Evolutionary conservation across 2,888 invertebrate genomes (phyloP).

Genomic region (Meiosimyza platycephala): DNA sequence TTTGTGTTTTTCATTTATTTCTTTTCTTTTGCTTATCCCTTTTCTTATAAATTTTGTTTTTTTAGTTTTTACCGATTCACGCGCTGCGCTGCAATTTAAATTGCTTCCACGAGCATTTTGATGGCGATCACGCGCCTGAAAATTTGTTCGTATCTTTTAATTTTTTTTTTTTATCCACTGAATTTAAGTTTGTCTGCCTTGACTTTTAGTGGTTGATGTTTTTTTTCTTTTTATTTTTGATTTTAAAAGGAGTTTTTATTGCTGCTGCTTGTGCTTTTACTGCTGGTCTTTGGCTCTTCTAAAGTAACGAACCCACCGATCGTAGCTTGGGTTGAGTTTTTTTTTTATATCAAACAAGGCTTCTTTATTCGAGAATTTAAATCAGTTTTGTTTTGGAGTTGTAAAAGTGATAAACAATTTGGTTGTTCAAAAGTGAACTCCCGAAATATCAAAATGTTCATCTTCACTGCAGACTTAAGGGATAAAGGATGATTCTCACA

Average conservation of each 20-base stretch:
- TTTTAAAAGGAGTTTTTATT: conserved; percentile 19
- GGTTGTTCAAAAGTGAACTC: too few species aligned
- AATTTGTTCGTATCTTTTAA: conserved; percentile 43
- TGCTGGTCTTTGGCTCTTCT: conserved; percentile 8
- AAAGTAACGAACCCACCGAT: conserved; percentile 7
- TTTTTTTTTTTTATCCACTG: background rate
- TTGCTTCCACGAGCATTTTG: conserved; percentile 61
- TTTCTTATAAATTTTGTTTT: conserved; percentile 13
- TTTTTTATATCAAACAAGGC: conserved; percentile 18
- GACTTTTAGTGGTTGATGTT: background rate
- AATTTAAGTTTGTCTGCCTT: background rate
- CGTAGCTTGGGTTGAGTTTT: conserved; percentile 14
- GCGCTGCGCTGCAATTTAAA: conserved; percentile 57
- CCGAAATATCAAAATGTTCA: too few species aligned
- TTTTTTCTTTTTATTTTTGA: background rate
- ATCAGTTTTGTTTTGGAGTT: background rate
- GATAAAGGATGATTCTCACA: background rate
- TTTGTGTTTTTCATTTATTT: background rate
- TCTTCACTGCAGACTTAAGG: too few species aligned
- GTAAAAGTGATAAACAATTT: too few species aligned
- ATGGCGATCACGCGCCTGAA: conserved; percentile 60
- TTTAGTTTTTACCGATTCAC: conserved; percentile 43
- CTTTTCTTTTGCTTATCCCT: conserved; percentile 12
- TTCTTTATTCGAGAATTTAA: conserved; percentile 28
- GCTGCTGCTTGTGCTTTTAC: conserved; percentile 23